A percentile compares a stretch with the other conserved stretches of the same genome.
phyloP scores from a whole-genome alignment of 2,113 vertebrate genomes.

The Hippolais icterina region DNA sequence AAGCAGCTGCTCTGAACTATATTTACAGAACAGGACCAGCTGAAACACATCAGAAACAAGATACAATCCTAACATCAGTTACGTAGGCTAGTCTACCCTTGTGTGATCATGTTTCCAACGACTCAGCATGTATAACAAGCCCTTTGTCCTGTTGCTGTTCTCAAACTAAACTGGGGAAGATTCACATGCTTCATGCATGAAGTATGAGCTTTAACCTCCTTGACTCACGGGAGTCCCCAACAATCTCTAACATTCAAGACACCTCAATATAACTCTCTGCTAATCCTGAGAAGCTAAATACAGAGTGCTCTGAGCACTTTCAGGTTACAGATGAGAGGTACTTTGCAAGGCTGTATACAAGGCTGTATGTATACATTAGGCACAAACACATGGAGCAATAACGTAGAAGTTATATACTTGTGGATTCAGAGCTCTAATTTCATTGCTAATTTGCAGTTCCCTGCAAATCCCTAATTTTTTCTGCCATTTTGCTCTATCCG shows the following conservation, averaged over 20 bases:
- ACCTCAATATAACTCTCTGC: background rate
- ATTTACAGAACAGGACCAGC: conserved; percentile 57
- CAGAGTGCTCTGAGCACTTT: conserved; percentile 1
- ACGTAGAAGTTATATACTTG: background rate
- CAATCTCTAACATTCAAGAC: background rate
- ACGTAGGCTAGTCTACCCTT: conserved; percentile 34
- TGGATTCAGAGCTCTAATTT: background rate
- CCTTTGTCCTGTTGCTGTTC: conserved; percentile 59
- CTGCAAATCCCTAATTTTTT: background rate
- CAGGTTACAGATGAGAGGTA: background rate
- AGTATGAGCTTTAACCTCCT: conserved; percentile 52
- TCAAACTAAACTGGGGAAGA: conserved; percentile 30
- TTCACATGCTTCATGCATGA: conserved; percentile 54
- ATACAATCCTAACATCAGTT: conserved; percentile 54
- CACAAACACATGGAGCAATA: background rate
- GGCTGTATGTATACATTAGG: background rate
- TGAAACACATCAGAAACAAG: conserved; percentile 71
- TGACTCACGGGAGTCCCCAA: background rate
- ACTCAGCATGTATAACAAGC: conserved; percentile 59
- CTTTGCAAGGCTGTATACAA: background rate
- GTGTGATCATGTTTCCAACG: conserved; percentile 57
- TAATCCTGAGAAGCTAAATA: conserved; percentile 25
- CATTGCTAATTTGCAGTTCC: background rate
- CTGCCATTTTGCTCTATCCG: background rate
- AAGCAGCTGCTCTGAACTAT: conserved; percentile 56